A percentile compares a stretch with the other conserved stretches of the same genome.
Conservation (phyloP, 2,113 vertebrate genomes). For the Oreochromis tanganicae region DNA sequence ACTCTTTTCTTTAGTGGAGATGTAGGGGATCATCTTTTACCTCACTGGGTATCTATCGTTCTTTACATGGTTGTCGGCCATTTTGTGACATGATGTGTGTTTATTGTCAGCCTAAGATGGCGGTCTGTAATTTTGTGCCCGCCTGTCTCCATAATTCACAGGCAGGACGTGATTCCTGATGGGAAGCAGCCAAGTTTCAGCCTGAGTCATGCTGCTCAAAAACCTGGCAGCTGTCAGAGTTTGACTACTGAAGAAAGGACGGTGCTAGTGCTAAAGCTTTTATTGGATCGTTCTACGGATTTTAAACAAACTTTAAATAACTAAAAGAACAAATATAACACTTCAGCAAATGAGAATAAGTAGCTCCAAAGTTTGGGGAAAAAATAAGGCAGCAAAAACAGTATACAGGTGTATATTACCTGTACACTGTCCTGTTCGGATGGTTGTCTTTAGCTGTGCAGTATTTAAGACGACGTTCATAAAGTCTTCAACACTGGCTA, state of each 20-base stretch:
- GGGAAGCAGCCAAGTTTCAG: not conserved
- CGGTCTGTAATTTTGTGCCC: not conserved
- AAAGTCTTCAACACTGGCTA: accelerated
- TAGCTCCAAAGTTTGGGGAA: not conserved
- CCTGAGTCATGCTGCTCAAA: not conserved
- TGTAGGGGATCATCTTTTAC: not conserved
- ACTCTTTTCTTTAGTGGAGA: not conserved
- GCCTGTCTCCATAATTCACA: not conserved
- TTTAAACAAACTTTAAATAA: not conserved
- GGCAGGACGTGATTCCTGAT: not conserved
- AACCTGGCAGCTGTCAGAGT: accelerated
- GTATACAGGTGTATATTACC: no score
- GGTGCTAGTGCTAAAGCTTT: accelerated
- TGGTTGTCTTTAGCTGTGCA: accelerated
- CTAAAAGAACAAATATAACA: no score
- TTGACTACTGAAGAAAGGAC: not conserved
- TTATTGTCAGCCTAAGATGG: not conserved
- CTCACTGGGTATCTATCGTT: accelerated
- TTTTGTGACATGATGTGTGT: not conserved
- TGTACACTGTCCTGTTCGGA: not conserved
- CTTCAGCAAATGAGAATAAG: not conserved
- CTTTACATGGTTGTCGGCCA: not conserved
- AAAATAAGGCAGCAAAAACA: accelerated
- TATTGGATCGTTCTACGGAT: accelerated
- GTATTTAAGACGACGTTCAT: not conserved